Evolutionary conservation across 2,888 invertebrate species (phyloP).

Genomic region (Dioctria rufipes): DNA sequence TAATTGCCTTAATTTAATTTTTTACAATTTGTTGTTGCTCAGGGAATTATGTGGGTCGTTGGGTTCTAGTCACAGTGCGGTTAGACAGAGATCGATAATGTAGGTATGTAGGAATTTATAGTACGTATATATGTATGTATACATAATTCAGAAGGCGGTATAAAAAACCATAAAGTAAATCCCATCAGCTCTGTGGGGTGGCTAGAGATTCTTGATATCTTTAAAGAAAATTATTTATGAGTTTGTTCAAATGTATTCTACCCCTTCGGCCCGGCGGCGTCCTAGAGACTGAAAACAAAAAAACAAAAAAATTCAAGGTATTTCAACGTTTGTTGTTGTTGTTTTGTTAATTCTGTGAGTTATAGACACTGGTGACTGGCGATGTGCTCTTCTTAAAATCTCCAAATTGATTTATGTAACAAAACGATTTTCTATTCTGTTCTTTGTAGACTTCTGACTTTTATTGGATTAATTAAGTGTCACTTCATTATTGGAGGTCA

Average conservation of each 20-base stretch:
- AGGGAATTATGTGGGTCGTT: constrained; percentile 5
- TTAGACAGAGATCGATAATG: neutral
- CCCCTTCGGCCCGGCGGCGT: neutral
- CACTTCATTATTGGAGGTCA: constrained; percentile 3
- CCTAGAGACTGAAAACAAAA: neutral
- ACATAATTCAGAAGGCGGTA: too few species aligned
- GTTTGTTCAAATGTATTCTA: neutral
- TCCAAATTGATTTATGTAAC: too few species aligned
- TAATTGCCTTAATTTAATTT: constrained; percentile 8
- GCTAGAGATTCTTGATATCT: neutral
- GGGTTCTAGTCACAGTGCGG: neutral
- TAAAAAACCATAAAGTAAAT: neutral
- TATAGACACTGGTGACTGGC: too few species aligned
- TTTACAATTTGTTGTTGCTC: constrained; percentile 3
- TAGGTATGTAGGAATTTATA: too few species aligned
- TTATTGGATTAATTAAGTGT: neutral
- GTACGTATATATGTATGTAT: too few species aligned
- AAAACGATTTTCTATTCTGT: neutral
- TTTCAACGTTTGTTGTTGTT: neutral
- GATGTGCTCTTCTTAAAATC: too few species aligned
- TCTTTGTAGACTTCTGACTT: neutral
- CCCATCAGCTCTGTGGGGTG: neutral
- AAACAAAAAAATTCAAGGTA: neutral
- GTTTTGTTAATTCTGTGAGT: neutral
- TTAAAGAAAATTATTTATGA: constrained; percentile 5